These are phyloP conservation scores for Octopus sinensis DNA, from an alignment of 1,140 invertebrate species.

Conservation along the genomic window DNA sequence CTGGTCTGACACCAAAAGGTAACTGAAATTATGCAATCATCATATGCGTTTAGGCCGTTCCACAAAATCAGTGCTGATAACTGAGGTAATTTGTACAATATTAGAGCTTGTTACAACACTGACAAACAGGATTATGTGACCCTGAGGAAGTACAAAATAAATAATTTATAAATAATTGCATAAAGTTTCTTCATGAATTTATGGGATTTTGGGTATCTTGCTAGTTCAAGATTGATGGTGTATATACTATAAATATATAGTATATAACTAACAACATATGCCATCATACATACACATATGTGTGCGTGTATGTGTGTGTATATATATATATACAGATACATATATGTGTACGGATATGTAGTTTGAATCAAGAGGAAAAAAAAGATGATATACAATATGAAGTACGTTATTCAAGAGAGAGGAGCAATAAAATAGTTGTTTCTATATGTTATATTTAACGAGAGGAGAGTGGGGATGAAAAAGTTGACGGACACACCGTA, in stretches of 20 bases:
- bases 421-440: too few species aligned
- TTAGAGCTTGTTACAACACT: slow-evolving; percentile 9
- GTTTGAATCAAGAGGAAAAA: too few species aligned
- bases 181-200: neutral
- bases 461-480: too few species aligned
- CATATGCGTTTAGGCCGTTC: neutral
- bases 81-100: slow-evolving; percentile 8
- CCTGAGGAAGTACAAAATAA: slow-evolving; percentile 11
- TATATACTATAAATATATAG: too few species aligned
- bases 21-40: slow-evolving; percentile 9
- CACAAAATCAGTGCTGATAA: neutral
- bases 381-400: too few species aligned
- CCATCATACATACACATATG: neutral
- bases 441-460: too few species aligned
- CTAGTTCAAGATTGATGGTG: neutral
- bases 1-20: neutral
- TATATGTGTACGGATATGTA: too few species aligned
- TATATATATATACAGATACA: neutral
- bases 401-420: too few species aligned
- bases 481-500: too few species aligned
- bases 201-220: slow-evolving; percentile 4
- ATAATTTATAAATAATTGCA: slow-evolving; percentile 10
- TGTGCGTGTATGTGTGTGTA: neutral
- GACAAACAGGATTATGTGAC: neutral
- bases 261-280: too few species aligned